Conservation (phyloP, 2,888 invertebrate genomes). For the Acleris holmiana region DNA sequence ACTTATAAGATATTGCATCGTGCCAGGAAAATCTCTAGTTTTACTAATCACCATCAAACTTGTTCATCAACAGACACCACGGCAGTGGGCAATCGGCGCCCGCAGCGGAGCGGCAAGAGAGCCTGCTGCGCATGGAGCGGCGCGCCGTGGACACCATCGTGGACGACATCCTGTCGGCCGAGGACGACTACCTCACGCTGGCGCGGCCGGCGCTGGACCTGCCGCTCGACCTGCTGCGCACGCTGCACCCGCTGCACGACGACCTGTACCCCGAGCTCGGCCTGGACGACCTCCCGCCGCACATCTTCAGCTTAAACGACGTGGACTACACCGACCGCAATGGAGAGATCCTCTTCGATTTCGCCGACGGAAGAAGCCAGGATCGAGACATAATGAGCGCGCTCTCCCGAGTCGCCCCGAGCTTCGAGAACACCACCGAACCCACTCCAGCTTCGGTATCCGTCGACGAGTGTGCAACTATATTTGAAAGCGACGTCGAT, state of each 20-base stretch:
- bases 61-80: constrained; percentile 42
- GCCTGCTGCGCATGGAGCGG: too few species aligned
- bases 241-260: constrained; percentile 75
- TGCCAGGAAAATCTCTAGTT: too few species aligned
- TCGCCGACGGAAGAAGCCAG: constrained; percentile 60
- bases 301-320: constrained; percentile 65
- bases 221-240: constrained; percentile 74
- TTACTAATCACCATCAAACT: too few species aligned
- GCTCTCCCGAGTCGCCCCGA: constrained; percentile 43
- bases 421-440: constrained; percentile 42
- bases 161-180: constrained; percentile 74
- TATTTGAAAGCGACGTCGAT: constrained; percentile 79
- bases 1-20: too few species aligned
- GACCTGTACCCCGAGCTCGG: constrained; percentile 75
- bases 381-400: constrained; percentile 75
- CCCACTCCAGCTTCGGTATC: constrained; percentile 49
- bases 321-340: constrained; percentile 55
- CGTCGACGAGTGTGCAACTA: constrained; percentile 75
- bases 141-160: constrained; percentile 73
- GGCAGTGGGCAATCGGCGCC: too few species aligned
- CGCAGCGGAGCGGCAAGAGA: too few species aligned
- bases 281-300: constrained; percentile 71
- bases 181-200: constrained; percentile 75
- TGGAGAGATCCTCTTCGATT: constrained; percentile 66
- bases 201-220: constrained; percentile 37